Evolutionary conservation across 2,888 invertebrate genomes (phyloP).

Genomic region (Eugnorisma glareosa): DNA sequence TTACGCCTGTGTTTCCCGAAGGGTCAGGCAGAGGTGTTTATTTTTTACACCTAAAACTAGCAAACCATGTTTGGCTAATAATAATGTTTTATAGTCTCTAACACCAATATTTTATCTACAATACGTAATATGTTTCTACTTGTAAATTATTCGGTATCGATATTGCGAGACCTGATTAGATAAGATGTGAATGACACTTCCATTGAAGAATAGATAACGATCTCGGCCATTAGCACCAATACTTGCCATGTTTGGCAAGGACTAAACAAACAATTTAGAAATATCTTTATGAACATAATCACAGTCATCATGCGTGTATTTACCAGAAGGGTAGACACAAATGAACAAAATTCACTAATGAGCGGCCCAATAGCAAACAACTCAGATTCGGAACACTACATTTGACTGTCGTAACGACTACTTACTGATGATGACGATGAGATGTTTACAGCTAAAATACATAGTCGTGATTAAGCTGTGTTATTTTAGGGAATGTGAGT

Average conservation of each 20-base stretch:
- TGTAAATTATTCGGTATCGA: constrained; percentile 52
- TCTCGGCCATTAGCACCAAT: constrained; percentile 8
- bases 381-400: too few relatives aligned
- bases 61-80: not conserved
- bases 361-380: too few relatives aligned
- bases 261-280: not conserved
- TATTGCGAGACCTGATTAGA: constrained; percentile 45
- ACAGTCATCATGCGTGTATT: not conserved
- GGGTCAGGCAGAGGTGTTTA: not conserved
- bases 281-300: not conserved
- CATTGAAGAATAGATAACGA: constrained; percentile 42
- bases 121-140: constrained; percentile 32
- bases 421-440: too few relatives aligned
- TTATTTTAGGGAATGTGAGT: too few relatives aligned
- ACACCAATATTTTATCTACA: constrained; percentile 6
- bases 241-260: not conserved
- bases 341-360: too few relatives aligned
- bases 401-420: too few relatives aligned
- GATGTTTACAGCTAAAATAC: too few relatives aligned
- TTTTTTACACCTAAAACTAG: not conserved
- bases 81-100: not conserved
- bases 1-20: not conserved
- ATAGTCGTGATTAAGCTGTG: too few relatives aligned
- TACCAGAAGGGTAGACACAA: too few relatives aligned
- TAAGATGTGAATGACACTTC: constrained; percentile 39